Percentiles rank a stretch among this genome's conserved stretches.
Conservation (phyloP, 1,140 invertebrate genomes). For the Reticulitermes speratus region DNA sequence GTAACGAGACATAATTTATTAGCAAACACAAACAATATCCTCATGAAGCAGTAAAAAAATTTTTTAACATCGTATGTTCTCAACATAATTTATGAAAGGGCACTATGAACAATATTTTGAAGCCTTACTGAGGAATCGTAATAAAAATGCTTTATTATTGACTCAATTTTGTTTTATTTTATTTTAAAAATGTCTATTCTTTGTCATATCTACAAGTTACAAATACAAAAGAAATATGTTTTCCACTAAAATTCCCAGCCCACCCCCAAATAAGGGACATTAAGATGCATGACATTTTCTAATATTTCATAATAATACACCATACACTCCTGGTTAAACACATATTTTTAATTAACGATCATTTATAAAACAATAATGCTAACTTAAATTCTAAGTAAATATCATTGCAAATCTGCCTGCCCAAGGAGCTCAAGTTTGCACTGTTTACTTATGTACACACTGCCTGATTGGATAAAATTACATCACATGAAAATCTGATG, state of each 20-base stretch:
- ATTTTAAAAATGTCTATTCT: background rate
- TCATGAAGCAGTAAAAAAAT: too few species aligned
- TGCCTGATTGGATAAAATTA: constrained; percentile 36
- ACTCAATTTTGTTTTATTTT: background rate
- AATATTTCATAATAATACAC: background rate
- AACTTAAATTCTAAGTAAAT: constrained; percentile 5
- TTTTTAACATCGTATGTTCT: too few species aligned
- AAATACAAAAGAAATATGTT: constrained; percentile 4
- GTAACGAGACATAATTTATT: too few species aligned
- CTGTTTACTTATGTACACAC: constrained; percentile 34
- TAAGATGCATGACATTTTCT: background rate
- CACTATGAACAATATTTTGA: background rate
- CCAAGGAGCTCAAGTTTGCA: background rate
- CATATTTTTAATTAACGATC: background rate
- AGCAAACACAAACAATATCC: too few species aligned
- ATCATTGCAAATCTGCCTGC: background rate
- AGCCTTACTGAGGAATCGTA: background rate
- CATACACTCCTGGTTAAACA: background rate
- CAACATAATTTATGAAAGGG: too few species aligned
- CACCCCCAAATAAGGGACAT: background rate
- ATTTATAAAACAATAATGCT: background rate
- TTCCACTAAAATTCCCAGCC: background rate
- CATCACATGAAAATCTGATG: too few species aligned
- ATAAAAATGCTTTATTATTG: background rate
- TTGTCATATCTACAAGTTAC: background rate